phyloP scores from a whole-genome alignment of 2,113 vertebrate species.

The Bungarus multicinctus region DNA sequence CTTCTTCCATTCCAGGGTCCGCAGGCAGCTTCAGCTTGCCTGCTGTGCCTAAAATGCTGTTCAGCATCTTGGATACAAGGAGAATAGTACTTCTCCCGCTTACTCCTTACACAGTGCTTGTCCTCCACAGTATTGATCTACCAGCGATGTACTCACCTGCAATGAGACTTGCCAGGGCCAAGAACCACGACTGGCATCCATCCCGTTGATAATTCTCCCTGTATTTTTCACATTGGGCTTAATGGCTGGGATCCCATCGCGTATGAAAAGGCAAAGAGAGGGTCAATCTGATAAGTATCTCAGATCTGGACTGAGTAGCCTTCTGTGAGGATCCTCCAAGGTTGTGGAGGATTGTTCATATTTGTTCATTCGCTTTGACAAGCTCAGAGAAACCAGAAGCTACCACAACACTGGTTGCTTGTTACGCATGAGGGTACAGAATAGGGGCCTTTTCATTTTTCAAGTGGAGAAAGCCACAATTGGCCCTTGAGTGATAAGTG shows the following conservation, averaged over 20 bases:
- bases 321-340: background rate
- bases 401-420: background rate
- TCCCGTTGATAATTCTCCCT: conserved; percentile 79
- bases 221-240: conserved; percentile 68
- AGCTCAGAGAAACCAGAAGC: background rate
- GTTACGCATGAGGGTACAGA: background rate
- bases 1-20: background rate
- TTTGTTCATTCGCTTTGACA: background rate
- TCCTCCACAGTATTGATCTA: background rate
- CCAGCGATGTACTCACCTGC: conserved; percentile 66
- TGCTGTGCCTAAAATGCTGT: background rate
- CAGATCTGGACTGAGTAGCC: background rate
- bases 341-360: background rate
- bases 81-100: background rate
- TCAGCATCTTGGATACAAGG: background rate
- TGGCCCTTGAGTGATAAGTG: background rate
- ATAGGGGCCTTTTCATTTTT: background rate
- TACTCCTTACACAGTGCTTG: conserved; percentile 67
- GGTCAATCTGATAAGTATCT: background rate
- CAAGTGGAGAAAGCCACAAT: background rate
- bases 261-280: conserved; percentile 51
- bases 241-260: conserved; percentile 78
- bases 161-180: conserved; percentile 88
- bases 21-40: background rate
- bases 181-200: conserved; percentile 77